Evolutionary conservation across 2,113 vertebrate genomes (phyloP).

Genomic region (Orcinus orca): DNA sequence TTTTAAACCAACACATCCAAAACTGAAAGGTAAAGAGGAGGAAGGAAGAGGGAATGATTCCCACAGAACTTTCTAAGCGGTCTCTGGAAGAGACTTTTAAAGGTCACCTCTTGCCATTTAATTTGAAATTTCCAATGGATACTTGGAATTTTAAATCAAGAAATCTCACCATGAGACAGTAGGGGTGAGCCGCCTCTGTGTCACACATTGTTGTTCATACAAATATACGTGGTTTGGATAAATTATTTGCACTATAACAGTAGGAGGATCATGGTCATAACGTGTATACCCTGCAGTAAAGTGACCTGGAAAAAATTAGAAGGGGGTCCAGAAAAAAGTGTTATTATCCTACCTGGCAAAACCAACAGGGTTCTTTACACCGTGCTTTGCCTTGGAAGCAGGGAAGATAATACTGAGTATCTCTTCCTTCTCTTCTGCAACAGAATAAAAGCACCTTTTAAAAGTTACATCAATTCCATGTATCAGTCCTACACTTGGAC

Average conservation of each 20-base stretch:
- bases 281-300: fast-evolving
- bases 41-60: not conserved
- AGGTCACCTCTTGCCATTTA: not conserved
- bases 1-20: conserved; percentile 35
- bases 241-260: not conserved
- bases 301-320: not conserved
- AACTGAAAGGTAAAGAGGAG: not conserved
- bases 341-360: not conserved
- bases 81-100: not conserved
- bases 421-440: not conserved
- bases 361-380: not conserved
- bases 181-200: fast-evolving
- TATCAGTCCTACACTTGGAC: not conserved
- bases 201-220: too few species aligned
- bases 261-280: not conserved
- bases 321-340: not conserved
- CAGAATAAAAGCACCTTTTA: not conserved
- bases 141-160: not conserved
- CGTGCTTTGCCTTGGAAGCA: not conserved
- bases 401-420: not conserved
- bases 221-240: not conserved
- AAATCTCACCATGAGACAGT: not conserved
- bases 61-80: conserved; percentile 11
- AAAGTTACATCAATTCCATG: not conserved
- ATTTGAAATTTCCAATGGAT: not conserved